Conservation (phyloP, 2,888 invertebrate genomes). For the Clistopyga incitator region DNA sequence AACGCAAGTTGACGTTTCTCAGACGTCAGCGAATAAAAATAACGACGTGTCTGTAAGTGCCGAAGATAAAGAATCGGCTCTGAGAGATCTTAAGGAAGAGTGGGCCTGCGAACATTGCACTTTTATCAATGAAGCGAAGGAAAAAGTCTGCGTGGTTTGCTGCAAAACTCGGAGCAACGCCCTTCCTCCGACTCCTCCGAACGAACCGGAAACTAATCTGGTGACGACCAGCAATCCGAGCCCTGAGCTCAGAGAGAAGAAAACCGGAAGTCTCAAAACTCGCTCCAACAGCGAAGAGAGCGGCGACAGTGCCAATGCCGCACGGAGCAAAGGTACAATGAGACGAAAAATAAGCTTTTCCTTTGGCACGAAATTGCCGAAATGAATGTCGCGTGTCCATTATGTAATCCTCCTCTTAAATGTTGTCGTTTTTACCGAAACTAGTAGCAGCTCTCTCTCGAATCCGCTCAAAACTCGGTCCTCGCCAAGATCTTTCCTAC, state of each 20-base stretch:
- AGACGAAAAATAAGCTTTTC: constrained; percentile 91
- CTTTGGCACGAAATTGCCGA: constrained; percentile 88
- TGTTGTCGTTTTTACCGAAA: constrained; percentile 30
- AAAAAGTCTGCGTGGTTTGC: constrained; percentile 93
- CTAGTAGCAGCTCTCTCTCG: neutral
- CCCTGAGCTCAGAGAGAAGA: constrained; percentile 70
- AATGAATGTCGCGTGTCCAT: constrained; percentile 72
- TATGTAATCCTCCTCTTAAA: constrained; percentile 43
- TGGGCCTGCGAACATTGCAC: constrained; percentile 97
- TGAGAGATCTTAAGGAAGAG: constrained; percentile 78
- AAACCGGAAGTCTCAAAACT: constrained; percentile 72
- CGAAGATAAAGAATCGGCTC: constrained; percentile 32
- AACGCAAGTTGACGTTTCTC: neutral
- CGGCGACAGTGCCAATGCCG: constrained; percentile 80
- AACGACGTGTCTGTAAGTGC: neutral
- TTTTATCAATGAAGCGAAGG: constrained; percentile 92
- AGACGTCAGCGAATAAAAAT: neutral
- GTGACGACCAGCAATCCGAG: constrained; percentile 48
- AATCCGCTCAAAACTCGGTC: neutral
- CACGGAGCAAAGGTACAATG: constrained; percentile 88
- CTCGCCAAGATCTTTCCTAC: neutral
- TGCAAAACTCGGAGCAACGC: constrained; percentile 89
- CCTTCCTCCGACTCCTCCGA: constrained; percentile 72
- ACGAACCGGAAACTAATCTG: constrained; percentile 63
- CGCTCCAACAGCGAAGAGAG: constrained; percentile 79